A percentile compares a stretch with the other conserved stretches of the same genome.
phyloP scores from a whole-genome alignment of 2,888 invertebrate genomes.

The Rapana venosa region DNA sequence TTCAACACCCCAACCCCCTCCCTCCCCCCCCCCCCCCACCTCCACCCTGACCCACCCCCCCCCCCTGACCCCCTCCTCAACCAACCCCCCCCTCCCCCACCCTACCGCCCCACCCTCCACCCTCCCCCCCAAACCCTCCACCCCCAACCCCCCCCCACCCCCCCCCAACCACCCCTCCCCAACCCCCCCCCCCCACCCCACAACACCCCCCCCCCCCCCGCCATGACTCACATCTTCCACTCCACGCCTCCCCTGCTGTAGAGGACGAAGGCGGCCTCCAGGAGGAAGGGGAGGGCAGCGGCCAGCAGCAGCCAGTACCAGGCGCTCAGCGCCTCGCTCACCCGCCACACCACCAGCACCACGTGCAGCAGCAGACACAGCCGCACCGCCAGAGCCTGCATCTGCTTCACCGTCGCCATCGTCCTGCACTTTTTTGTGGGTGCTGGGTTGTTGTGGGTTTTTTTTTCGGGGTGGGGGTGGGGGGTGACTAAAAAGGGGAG shows the following conservation, averaged over 20 bases:
- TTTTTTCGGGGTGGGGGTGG: too few species aligned
- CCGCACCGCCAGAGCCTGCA: constrained; percentile 55
- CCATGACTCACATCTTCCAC: constrained; percentile 85
- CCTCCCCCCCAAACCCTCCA: too few species aligned
- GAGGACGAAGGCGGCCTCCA: constrained; percentile 92
- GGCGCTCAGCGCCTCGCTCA: constrained; percentile 84
- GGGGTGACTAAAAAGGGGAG: too few species aligned
- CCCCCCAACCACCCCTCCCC: too few species aligned
- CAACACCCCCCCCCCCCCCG: not conserved
- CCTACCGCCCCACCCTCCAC: too few species aligned
- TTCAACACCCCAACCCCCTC: not conserved
- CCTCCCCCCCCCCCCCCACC: not conserved
- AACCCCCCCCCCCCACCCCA: too few species aligned
- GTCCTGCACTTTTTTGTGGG: not conserved
- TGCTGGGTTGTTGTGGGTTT: not conserved
- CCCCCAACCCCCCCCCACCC: too few species aligned
- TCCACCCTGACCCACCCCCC: too few species aligned
- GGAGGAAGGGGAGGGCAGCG: constrained; percentile 79
- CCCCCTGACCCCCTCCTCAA: too few species aligned
- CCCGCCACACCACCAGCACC: constrained; percentile 92
- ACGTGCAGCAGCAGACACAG: constrained; percentile 84
- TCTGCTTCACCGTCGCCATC: constrained; percentile 1
- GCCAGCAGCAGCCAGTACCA: constrained; percentile 90
- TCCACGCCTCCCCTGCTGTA: constrained; percentile 93
- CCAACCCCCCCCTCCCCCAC: too few species aligned